Evolutionary conservation across 53 echinoderm and acorn worm species (phyloP).

Genomic region (Zoroaster sp.): DNA sequence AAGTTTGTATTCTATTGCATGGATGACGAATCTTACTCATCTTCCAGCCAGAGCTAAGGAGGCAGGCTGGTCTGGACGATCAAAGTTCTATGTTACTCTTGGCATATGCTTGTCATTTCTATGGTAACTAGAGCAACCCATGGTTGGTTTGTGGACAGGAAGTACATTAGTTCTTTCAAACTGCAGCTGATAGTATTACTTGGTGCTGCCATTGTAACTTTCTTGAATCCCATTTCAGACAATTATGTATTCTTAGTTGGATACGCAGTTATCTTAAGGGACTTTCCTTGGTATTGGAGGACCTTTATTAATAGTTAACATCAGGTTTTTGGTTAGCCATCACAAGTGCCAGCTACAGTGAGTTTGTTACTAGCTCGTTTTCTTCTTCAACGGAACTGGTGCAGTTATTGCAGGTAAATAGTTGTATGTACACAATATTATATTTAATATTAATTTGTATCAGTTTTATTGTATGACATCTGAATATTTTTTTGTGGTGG

Average conservation of each 20-base stretch:
- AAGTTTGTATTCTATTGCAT: not conserved
- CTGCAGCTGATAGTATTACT: too few species aligned
- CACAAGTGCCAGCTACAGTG: not conserved
- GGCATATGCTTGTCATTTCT: not conserved
- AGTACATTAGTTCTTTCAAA: too few species aligned
- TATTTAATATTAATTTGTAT: too few species aligned
- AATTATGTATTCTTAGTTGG: not conserved
- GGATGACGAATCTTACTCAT: not conserved
- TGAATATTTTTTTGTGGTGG: too few species aligned
- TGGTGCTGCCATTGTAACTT: too few species aligned
- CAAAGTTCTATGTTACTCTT: not conserved
- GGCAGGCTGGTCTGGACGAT: not conserved
- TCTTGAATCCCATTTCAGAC: too few species aligned
- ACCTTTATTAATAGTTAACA: not conserved
- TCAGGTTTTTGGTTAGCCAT: not conserved
- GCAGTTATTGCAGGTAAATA: too few species aligned
- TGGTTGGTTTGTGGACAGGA: not conserved
- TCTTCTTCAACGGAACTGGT: too few species aligned
- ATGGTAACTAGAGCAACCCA: not conserved
- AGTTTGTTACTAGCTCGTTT: not conserved
- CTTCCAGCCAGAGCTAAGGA: not conserved
- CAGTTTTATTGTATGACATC: too few species aligned
- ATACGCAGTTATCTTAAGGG: not conserved
- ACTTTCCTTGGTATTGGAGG: not conserved
- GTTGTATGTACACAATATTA: too few species aligned